Evolutionary conservation across 2,113 vertebrate genomes (phyloP).

Genomic region (Larimichthys polyactis): DNA sequence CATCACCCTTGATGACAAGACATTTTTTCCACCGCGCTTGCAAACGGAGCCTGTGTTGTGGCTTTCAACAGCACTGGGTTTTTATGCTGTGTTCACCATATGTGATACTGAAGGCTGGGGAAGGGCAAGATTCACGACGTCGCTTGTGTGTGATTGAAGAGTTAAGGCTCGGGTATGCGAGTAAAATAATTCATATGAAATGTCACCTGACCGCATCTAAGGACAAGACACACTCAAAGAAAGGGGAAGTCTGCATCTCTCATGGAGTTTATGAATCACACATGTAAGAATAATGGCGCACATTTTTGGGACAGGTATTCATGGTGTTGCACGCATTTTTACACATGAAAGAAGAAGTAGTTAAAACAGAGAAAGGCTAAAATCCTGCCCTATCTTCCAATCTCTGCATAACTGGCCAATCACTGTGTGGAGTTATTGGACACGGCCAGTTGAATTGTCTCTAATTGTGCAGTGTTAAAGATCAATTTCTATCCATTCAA

Average conservation of each 20-base stretch:
- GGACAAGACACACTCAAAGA: neutral
- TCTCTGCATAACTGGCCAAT: neutral
- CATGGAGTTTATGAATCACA: neutral
- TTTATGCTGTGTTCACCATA: neutral
- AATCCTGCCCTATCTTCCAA: neutral
- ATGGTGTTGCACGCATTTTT: neutral
- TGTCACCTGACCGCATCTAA: neutral
- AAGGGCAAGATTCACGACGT: neutral
- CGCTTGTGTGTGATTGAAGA: neutral
- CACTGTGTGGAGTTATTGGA: neutral
- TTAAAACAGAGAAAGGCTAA: neutral
- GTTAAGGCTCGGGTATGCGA: too few relatives aligned
- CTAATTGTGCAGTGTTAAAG: too few relatives aligned
- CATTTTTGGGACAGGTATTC: neutral
- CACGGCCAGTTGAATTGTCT: too few relatives aligned
- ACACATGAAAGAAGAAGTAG: neutral
- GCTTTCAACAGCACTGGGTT: neutral
- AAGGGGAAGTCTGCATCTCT: neutral
- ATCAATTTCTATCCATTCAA: too few relatives aligned
- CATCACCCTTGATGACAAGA: neutral
- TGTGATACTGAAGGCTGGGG: neutral
- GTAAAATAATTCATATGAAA: neutral
- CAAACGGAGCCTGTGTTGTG: neutral
- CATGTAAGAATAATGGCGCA: neutral
- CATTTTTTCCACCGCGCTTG: neutral